Evolutionary conservation across 2,888 invertebrate species (phyloP).

Genomic region (Enchytraeus crypticus): DNA sequence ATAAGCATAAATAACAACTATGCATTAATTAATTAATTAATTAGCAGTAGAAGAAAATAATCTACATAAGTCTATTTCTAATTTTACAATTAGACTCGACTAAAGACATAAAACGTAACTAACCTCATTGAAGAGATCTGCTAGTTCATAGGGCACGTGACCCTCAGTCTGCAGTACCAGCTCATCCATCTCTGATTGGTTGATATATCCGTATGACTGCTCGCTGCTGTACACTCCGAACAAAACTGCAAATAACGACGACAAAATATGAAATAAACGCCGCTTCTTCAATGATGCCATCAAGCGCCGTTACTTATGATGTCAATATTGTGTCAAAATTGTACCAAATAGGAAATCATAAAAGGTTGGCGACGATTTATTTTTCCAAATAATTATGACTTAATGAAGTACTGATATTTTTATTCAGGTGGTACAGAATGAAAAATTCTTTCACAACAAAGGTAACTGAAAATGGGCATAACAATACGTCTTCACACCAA

Average conservation of each 20-base stretch:
- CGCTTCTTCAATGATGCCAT: neutral
- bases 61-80: neutral
- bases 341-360: no score
- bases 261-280: neutral
- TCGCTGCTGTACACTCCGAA: constrained; percentile 80
- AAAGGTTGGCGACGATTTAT: no score
- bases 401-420: no score
- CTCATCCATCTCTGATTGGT: constrained; percentile 64
- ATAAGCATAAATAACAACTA: no score
- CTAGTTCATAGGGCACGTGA: constrained; percentile 50
- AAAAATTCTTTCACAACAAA: no score
- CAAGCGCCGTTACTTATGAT: neutral
- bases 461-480: no score
- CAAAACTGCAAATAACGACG: constrained; percentile 60
- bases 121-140: constrained; percentile 51
- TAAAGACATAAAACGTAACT: constrained; percentile 19
- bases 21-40: neutral
- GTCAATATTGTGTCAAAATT: neutral
- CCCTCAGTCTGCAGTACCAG: constrained; percentile 52
- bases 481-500: no score
- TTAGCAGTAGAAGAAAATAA: neutral
- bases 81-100: neutral
- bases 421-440: no score
- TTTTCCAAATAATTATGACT: no score
- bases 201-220: constrained; percentile 63